phyloP scores from a whole-genome alignment of 1,140 invertebrate species.

The Marisa cornuarietis region DNA sequence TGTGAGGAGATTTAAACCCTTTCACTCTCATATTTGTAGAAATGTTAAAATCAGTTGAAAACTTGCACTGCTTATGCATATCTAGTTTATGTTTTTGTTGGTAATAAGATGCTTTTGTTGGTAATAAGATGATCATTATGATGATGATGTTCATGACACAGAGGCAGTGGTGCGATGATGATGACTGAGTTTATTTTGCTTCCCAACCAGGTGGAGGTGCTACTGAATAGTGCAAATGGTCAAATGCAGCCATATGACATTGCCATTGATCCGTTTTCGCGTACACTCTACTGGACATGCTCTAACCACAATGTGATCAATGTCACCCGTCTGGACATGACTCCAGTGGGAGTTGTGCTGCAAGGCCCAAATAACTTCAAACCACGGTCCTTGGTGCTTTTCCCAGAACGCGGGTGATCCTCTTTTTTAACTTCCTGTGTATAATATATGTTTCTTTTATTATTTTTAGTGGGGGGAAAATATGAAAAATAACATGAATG shows the following conservation, averaged over 20 bases:
- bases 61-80: too few species aligned
- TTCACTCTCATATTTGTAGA: too few species aligned
- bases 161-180: neutral
- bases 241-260: slow-evolving; percentile 78
- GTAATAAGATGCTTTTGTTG: too few species aligned
- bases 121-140: too few species aligned
- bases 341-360: slow-evolving; percentile 78
- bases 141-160: too few species aligned
- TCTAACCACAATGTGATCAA: slow-evolving; percentile 85
- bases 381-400: slow-evolving; percentile 83
- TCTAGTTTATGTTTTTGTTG: too few species aligned
- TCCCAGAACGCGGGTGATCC: slow-evolving; percentile 76
- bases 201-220: slow-evolving; percentile 63
- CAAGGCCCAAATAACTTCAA: slow-evolving; percentile 73
- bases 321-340: slow-evolving; percentile 78
- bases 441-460: neutral
- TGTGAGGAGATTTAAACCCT: too few species aligned
- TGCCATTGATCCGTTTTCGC: slow-evolving; percentile 83
- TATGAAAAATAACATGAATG: too few species aligned
- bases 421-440: neutral
- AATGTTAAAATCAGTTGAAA: too few species aligned
- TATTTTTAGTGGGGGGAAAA: too few species aligned
- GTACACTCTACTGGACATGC: slow-evolving; percentile 89
- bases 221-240: slow-evolving; percentile 67
- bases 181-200: too few species aligned